Percentiles rank a stretch among this genome's conserved stretches.
Conservation (phyloP, 2,888 invertebrate species). For the Drosophila leonis region DNA sequence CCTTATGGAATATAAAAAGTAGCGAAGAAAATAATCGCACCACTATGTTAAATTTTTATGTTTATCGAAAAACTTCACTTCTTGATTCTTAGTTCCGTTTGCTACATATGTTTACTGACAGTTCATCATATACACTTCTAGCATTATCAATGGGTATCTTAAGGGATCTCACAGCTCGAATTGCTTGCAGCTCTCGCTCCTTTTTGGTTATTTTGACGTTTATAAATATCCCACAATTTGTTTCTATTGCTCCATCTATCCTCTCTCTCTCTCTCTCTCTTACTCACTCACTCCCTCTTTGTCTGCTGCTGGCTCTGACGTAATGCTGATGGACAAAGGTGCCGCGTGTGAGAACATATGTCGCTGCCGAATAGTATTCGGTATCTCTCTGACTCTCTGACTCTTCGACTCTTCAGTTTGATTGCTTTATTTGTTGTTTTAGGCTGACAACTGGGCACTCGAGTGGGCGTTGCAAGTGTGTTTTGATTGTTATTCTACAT, state of each 20-base stretch:
- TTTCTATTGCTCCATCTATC: conserved; percentile 18
- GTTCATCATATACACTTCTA: not conserved
- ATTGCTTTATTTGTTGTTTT: conserved; percentile 83
- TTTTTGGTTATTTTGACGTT: conserved; percentile 81
- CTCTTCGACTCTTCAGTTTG: conserved; percentile 51
- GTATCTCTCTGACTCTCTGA: not conserved
- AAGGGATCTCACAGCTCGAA: conserved; percentile 26
- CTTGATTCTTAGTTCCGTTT: not conserved
- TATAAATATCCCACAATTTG: conserved; percentile 82
- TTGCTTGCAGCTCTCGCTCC: conserved; percentile 13
- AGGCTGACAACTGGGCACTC: conserved; percentile 65
- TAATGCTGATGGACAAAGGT: conserved; percentile 78
- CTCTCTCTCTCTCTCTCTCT: conserved; percentile 25
- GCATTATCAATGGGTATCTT: conserved; percentile 28
- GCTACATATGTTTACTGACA: not conserved
- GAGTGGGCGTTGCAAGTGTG: conserved; percentile 75
- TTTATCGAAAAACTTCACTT: not conserved
- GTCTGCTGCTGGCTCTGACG: conserved; percentile 53
- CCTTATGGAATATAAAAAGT: not conserved
- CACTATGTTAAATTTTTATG: not conserved
- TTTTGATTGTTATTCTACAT: conserved; percentile 67
- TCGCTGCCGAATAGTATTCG: conserved; percentile 36
- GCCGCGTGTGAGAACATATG: conserved; percentile 75
- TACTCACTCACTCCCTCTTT: conserved; percentile 27
- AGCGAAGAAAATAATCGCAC: not conserved